Conservation (phyloP, 2,113 vertebrate species). For the Colaptes auratus region DNA sequence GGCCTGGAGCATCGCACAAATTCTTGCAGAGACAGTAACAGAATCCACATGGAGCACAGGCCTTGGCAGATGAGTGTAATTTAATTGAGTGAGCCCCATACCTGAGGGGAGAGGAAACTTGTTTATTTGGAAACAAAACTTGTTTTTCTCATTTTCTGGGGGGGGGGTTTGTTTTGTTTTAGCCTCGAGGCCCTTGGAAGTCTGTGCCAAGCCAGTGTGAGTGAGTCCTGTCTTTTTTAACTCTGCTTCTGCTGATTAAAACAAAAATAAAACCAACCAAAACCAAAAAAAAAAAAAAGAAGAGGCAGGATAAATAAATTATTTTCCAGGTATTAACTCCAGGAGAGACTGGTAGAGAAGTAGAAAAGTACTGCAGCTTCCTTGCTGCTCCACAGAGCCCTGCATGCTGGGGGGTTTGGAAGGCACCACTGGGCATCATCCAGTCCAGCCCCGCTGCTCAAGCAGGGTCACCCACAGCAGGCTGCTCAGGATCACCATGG, state of each 20-base stretch:
- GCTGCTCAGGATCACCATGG: too few species aligned
- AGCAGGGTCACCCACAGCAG: too few species aligned
- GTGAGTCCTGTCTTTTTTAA: slow-evolving; percentile 16
- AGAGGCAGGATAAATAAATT: neutral
- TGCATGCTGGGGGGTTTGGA: too few species aligned
- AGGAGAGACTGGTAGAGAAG: neutral
- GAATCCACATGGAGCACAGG: slow-evolving; percentile 36
- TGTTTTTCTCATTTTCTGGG: slow-evolving; percentile 42
- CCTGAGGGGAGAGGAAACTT: slow-evolving; percentile 68
- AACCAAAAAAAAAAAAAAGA: neutral
- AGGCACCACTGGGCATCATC: too few species aligned
- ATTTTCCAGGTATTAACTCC: neutral
- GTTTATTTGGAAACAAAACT: slow-evolving; percentile 73
- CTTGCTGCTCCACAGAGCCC: neutral
- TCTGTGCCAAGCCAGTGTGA: neutral
- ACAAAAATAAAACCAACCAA: too few species aligned
- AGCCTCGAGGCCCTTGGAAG: slow-evolving; percentile 20
- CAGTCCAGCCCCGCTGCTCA: too few species aligned
- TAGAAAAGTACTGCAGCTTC: rapidly evolving
- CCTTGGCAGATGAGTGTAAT: slow-evolving; percentile 40
- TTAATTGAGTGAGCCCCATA: neutral
- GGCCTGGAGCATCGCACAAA: slow-evolving; percentile 14
- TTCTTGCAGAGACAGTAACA: slow-evolving; percentile 21
- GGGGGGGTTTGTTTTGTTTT: neutral
- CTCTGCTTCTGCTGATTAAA: neutral